These are phyloP conservation scores for Laticauda colubrina DNA, from an alignment of 2,113 vertebrate genomes.

Conservation along the genomic window DNA sequence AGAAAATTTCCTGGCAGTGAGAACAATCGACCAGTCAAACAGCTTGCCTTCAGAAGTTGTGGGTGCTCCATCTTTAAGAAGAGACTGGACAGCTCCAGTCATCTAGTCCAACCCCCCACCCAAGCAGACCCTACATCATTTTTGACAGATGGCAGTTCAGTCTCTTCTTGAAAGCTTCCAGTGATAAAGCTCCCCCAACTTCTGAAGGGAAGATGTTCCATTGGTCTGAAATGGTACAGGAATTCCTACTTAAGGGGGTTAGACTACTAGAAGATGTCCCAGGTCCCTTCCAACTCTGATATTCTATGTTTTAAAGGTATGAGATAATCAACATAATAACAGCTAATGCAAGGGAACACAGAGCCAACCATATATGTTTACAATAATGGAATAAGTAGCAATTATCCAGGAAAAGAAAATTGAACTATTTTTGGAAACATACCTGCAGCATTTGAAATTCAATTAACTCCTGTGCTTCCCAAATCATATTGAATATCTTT, in stretches of 20 bases:
- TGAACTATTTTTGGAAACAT: conserved; percentile 41
- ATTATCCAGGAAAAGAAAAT: conserved; percentile 52
- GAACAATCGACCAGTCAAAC: background rate
- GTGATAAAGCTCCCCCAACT: too few relatives aligned
- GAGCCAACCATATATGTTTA: conserved; percentile 54
- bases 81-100: background rate
- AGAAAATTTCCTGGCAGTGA: background rate
- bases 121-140: too few relatives aligned
- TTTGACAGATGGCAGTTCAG: too few relatives aligned
- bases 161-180: too few relatives aligned
- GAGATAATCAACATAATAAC: background rate
- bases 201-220: too few relatives aligned
- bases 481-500: conserved; percentile 37
- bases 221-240: background rate
- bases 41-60: background rate
- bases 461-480: conserved; percentile 59
- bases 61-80: background rate
- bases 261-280: background rate
- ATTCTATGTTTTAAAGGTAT: background rate
- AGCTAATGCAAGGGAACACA: conserved; percentile 31
- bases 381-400: conserved; percentile 56
- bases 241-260: background rate
- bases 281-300: background rate
- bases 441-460: conserved; percentile 55
- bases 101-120: too few relatives aligned